Percentiles rank a stretch among this genome's conserved stretches.
Evolutionary conservation across 2,888 invertebrate species (phyloP).

Genomic region (Pristionchus entomophagus): DNA sequence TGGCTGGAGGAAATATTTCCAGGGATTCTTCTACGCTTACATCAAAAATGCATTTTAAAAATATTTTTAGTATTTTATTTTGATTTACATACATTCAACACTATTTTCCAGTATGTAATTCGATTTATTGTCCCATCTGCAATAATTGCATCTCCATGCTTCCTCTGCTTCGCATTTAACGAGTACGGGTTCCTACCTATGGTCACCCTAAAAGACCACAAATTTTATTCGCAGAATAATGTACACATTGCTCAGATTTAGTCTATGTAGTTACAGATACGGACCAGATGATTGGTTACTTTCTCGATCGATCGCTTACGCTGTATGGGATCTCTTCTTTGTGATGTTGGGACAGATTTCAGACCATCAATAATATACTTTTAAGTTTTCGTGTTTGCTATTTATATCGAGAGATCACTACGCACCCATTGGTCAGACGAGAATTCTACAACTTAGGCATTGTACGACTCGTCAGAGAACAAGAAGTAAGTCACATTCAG

Average conservation of each 20-base stretch:
- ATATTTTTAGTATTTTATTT: too few relatives aligned
- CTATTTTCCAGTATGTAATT: background rate
- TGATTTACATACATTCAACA: background rate
- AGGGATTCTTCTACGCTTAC: background rate
- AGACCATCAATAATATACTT: background rate
- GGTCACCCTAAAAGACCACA: background rate
- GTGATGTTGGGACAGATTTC: background rate
- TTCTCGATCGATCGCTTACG: background rate
- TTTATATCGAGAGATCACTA: background rate
- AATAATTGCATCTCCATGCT: background rate
- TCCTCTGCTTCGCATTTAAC: slow-evolving; percentile 1
- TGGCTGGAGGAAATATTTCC: background rate
- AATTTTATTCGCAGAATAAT: background rate
- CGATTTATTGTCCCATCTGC: background rate
- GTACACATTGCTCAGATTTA: too few relatives aligned
- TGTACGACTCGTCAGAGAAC: background rate
- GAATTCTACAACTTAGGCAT: background rate
- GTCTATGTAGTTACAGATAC: background rate
- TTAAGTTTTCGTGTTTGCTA: background rate
- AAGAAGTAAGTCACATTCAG: background rate
- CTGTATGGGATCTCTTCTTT: background rate
- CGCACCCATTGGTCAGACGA: background rate
- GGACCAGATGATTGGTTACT: background rate
- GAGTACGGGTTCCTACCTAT: background rate
- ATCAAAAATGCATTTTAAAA: background rate